phyloP scores from a whole-genome alignment of 37 sponge, comb jelly and placozoan species.

The Aphrocallistes beatrix region DNA sequence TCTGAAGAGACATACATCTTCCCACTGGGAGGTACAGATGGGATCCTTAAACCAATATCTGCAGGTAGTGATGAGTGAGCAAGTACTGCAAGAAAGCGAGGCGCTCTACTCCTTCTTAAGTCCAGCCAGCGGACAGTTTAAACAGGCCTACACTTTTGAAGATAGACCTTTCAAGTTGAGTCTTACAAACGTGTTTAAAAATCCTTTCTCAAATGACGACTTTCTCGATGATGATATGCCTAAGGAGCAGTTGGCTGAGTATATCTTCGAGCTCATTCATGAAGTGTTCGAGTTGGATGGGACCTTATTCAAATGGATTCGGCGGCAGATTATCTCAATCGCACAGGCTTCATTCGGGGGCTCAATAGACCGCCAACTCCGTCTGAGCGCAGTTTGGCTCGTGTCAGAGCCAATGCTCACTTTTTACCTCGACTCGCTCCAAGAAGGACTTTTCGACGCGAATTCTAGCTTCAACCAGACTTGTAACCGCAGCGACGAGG shows the following conservation, averaged over 20 bases:
- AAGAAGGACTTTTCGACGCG: conserved; percentile 51
- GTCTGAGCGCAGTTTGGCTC: conserved; percentile 57
- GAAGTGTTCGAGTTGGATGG: conserved; percentile 81
- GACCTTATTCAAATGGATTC: conserved; percentile 35
- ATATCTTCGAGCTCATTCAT: conserved; percentile 48
- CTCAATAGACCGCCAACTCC: conserved; percentile 57
- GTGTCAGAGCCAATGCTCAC: conserved; percentile 71
- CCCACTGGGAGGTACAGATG: conserved; percentile 43
- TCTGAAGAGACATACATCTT: conserved; percentile 13
- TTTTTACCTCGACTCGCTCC: conserved; percentile 53
- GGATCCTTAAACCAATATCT: conserved; percentile 38
- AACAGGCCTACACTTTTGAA: neutral
- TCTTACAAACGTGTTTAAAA: neutral
- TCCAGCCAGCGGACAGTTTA: conserved; percentile 38
- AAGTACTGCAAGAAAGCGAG: conserved; percentile 43
- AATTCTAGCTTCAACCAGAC: conserved; percentile 28
- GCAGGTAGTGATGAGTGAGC: conserved; percentile 22
- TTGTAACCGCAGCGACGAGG: conserved; percentile 43
- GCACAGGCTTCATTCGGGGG: conserved; percentile 75
- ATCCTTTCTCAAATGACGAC: neutral
- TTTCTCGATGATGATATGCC: conserved; percentile 20
- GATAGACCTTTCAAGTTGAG: neutral
- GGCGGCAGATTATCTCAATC: conserved; percentile 55
- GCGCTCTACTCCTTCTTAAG: conserved; percentile 65
- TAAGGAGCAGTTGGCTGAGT: conserved; percentile 51